A percentile compares a stretch with the other conserved stretches of the same genome.
Conservation (phyloP, 2,797 vertebrate genomes). For the Novumbra hubbsi region DNA sequence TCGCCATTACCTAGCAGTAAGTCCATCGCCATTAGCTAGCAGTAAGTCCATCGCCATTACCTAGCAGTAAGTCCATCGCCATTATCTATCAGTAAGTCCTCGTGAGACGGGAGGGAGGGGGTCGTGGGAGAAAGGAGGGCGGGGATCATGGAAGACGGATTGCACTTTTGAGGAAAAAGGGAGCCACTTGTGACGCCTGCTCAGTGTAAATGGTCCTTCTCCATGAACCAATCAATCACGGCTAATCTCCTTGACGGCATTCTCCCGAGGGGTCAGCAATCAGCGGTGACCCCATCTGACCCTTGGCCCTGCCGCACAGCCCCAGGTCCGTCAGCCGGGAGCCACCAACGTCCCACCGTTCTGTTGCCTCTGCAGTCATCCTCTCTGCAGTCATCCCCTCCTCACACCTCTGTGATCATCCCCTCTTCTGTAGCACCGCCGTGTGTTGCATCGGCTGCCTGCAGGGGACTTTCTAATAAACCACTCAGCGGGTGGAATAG, state of each 20-base stretch:
- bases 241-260: constrained; percentile 37
- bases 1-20: no score
- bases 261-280: constrained; percentile 35
- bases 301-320: not conserved
- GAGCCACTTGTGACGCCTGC: not conserved
- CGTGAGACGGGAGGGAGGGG: no score
- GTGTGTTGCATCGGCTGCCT: no score
- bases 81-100: no score
- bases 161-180: not conserved
- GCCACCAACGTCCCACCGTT: not conserved
- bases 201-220: constrained; percentile 58
- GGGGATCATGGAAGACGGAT: not conserved
- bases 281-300: constrained; percentile 34
- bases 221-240: constrained; percentile 56
- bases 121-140: not conserved
- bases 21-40: no score
- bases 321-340: constrained; percentile 24
- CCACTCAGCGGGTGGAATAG: no score
- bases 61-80: no score
- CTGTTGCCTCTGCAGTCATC: no score
- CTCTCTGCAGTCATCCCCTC: not conserved
- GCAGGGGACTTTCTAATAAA: no score
- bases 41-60: no score
- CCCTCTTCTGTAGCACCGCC: no score
- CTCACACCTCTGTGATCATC: no score